Percentiles rank a stretch among this genome's conserved stretches.
phyloP scores from a whole-genome alignment of 92 coral and sea anemone genomes.

The Chrysogorgia sp. region DNA sequence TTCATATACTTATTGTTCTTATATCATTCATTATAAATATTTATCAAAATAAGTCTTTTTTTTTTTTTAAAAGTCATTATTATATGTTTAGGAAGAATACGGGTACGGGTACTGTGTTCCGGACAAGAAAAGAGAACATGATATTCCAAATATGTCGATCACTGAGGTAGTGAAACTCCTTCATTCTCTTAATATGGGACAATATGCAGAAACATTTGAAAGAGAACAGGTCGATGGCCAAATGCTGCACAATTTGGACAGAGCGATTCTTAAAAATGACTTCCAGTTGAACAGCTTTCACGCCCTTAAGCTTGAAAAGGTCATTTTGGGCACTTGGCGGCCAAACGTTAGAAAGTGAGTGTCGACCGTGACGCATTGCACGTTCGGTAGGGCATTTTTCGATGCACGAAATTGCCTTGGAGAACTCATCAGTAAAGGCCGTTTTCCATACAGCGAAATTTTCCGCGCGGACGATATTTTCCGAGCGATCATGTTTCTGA shows the following conservation, averaged over 20 bases:
- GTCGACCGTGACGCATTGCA: not conserved
- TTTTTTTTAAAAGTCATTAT: too few relatives aligned
- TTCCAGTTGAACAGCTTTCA: constrained; percentile 9
- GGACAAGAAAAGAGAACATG: not conserved
- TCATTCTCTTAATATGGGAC: constrained; percentile 1
- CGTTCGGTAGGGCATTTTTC: too few relatives aligned
- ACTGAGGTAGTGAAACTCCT: not conserved
- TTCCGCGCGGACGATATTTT: too few relatives aligned
- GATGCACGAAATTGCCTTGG: too few relatives aligned
- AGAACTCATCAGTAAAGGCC: too few relatives aligned
- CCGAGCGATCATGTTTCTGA: too few relatives aligned
- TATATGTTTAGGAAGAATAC: too few relatives aligned
- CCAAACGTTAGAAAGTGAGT: constrained; percentile 3
- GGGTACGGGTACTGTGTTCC: not conserved
- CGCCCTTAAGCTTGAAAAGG: constrained; percentile 10
- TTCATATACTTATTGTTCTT: too few relatives aligned
- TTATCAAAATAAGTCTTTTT: too few relatives aligned
- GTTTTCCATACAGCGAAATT: too few relatives aligned
- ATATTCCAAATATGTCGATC: not conserved
- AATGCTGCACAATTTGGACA: constrained; percentile 12
- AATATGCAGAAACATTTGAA: constrained; percentile 11
- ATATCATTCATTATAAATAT: too few relatives aligned
- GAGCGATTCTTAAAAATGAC: not conserved
- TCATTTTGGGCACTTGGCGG: constrained; percentile 4
- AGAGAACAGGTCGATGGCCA: constrained; percentile 21